Conservation (phyloP, 1,140 invertebrate genomes). For the Neelides sp. region DNA sequence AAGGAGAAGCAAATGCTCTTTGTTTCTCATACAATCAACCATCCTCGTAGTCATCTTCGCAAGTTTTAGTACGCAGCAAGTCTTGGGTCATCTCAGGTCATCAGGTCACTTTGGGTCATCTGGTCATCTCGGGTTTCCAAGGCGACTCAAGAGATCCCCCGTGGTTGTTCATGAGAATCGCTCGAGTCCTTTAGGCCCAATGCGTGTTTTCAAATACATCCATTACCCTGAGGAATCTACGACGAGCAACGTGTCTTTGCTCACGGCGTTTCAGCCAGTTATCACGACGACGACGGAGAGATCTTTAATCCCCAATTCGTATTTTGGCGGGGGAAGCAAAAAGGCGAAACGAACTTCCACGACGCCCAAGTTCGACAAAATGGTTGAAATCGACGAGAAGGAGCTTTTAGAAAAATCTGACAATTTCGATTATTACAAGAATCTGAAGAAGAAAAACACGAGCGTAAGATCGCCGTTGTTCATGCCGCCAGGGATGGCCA, state of each 20-base stretch:
- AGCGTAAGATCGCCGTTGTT: background rate
- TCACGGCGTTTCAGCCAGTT: background rate
- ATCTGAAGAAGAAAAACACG: background rate
- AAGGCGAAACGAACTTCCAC: too few species aligned
- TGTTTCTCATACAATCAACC: too few species aligned
- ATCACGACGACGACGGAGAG: constrained; percentile 2
- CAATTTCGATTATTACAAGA: background rate
- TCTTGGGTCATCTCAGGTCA: too few species aligned
- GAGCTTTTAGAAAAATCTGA: background rate
- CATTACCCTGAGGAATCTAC: constrained; percentile 8
- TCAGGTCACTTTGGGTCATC: too few species aligned
- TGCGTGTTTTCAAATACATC: constrained; percentile 23
- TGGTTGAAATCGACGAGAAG: too few species aligned
- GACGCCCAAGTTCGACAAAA: too few species aligned
- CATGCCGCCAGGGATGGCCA: background rate
- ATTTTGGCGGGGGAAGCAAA: constrained; percentile 4
- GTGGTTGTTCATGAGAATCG: too few species aligned
- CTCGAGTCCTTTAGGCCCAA: constrained; percentile 8
- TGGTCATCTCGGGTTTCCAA: too few species aligned
- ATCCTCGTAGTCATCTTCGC: too few species aligned
- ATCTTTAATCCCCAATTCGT: constrained; percentile 22
- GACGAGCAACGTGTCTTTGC: background rate
- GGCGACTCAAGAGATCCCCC: too few species aligned
- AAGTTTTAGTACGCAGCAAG: too few species aligned
- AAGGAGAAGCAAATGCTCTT: too few species aligned